A percentile compares a stretch with the other conserved stretches of the same genome.
Evolutionary conservation across 2,888 invertebrate genomes (phyloP).

Genomic region (Byasa hedistus): DNA sequence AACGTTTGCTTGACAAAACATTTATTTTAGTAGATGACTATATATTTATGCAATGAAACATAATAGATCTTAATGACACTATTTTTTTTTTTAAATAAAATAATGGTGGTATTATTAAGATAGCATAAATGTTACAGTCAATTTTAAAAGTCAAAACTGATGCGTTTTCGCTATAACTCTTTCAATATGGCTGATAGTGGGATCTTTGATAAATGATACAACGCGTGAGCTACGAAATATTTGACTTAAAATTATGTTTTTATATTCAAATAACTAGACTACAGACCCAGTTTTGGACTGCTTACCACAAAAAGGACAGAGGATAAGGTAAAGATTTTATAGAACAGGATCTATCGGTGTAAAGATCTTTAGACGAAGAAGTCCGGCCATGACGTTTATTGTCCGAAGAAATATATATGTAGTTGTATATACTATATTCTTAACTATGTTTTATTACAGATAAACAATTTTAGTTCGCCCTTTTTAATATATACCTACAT

Average conservation of each 20-base stretch:
- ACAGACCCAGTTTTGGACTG: too few relatives aligned
- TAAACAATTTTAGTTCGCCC: too few relatives aligned
- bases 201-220: constrained; percentile 48
- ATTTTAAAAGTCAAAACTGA: constrained; percentile 50
- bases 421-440: too few relatives aligned
- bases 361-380: too few relatives aligned
- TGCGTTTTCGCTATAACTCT: constrained; percentile 47
- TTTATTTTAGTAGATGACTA: not conserved
- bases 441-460: too few relatives aligned
- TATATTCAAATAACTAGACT: not conserved
- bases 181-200: constrained; percentile 40
- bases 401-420: too few relatives aligned
- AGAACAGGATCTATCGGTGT: too few relatives aligned
- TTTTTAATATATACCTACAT: too few relatives aligned
- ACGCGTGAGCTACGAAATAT: constrained; percentile 31
- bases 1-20: not conserved
- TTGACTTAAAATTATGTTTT: not conserved
- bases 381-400: too few relatives aligned
- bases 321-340: too few relatives aligned
- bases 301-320: too few relatives aligned
- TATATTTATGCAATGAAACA: not conserved
- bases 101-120: not conserved
- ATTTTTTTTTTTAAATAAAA: not conserved
- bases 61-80: not conserved
- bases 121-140: constrained; percentile 41